Percentiles rank a stretch among this genome's conserved stretches.
Conservation (phyloP, 2,888 invertebrate genomes). For the Cephus rjabovi region DNA sequence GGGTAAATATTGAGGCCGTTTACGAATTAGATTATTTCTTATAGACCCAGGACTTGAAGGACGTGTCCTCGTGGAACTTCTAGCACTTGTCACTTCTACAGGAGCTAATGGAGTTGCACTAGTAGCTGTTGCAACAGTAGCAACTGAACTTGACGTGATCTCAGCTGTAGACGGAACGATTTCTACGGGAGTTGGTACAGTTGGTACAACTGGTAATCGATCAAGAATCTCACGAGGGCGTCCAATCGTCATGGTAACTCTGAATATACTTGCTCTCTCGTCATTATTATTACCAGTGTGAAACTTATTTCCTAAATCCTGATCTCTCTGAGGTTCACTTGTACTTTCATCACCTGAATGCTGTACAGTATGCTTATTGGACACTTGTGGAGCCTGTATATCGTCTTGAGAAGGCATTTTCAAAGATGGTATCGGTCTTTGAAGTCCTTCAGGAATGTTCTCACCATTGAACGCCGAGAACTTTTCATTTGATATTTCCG, state of each 20-base stretch:
- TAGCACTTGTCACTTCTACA: not conserved
- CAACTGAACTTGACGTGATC: not conserved
- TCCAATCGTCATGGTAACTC: not conserved
- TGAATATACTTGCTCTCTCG: not conserved
- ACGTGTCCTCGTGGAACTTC: not conserved
- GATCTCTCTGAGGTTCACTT: not conserved
- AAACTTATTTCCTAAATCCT: not conserved
- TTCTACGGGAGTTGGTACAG: not conserved
- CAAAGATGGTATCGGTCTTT: not conserved
- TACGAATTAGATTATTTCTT: not conserved
- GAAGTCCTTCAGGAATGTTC: not conserved
- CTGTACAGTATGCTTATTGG: not conserved
- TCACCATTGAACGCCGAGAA: not conserved
- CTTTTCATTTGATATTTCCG: not conserved
- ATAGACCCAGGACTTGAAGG: not conserved
- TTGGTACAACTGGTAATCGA: not conserved
- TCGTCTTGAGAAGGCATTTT: not conserved
- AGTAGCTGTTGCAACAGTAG: not conserved
- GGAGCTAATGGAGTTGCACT: not conserved
- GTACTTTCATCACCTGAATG: not conserved
- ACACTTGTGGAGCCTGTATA: not conserved
- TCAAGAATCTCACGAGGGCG: not conserved
- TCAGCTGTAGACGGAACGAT: not conserved
- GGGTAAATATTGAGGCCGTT: not conserved
- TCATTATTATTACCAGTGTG: not conserved